Percentiles rank a stretch among this genome's conserved stretches.
Evolutionary conservation across 2,888 invertebrate species (phyloP).

Genomic region (Physocephala rufipes): DNA sequence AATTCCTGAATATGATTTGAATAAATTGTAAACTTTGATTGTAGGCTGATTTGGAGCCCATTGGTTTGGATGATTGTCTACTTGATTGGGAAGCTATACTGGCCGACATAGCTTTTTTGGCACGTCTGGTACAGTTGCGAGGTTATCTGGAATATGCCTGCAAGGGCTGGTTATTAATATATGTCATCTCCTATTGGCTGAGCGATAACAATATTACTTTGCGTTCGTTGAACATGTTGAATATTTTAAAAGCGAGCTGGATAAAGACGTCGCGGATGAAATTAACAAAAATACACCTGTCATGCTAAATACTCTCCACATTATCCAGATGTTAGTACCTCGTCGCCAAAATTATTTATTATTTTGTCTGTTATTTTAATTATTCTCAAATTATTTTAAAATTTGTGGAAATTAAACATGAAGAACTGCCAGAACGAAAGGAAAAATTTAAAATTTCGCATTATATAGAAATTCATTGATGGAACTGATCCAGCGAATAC

Average conservation of each 20-base stretch:
- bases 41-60: conserved; percentile 51
- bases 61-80: conserved; percentile 48
- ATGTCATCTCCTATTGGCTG: conserved; percentile 49
- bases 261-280: conserved; percentile 41
- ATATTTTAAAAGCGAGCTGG: conserved; percentile 36
- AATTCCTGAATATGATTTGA: neutral
- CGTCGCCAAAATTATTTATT: conserved; percentile 57
- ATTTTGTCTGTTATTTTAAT: conserved; percentile 48
- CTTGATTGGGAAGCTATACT: conserved; percentile 60
- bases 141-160: conserved; percentile 55
- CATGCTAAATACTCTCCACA: conserved; percentile 43
- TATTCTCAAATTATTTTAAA: conserved; percentile 53
- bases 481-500: conserved; percentile 20
- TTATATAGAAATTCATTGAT: conserved; percentile 51
- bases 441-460: conserved; percentile 54
- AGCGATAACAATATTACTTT: conserved; percentile 54
- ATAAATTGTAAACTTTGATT: conserved; percentile 11
- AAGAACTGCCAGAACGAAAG: conserved; percentile 50
- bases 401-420: conserved; percentile 50
- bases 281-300: conserved; percentile 33
- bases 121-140: conserved; percentile 55
- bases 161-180: conserved; percentile 55
- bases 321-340: conserved; percentile 48
- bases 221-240: conserved; percentile 53
- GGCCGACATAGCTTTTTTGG: conserved; percentile 54